Evolutionary conservation across 2,113 vertebrate species (phyloP).

Genomic region (Stegostoma tigrinum): DNA sequence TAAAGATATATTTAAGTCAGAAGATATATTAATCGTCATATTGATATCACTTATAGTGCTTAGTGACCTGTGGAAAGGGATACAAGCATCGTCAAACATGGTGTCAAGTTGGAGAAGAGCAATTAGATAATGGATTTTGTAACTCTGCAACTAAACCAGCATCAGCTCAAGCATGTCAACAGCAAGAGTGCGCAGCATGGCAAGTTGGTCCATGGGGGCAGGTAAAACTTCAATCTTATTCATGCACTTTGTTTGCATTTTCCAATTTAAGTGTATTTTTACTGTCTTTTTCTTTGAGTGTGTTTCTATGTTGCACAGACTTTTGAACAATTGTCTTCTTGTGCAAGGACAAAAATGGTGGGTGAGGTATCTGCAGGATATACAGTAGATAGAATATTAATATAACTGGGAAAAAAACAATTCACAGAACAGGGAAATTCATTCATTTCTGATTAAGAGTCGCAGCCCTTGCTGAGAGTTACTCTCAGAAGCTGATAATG

Average conservation of each 20-base stretch:
- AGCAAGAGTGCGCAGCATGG: slow-evolving; percentile 93
- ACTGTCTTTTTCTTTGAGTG: not conserved
- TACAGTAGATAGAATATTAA: not conserved
- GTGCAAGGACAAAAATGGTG: not conserved
- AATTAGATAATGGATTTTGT: slow-evolving; percentile 73
- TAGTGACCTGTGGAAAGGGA: slow-evolving; percentile 94
- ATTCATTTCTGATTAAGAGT: not conserved
- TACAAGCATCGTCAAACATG: slow-evolving; percentile 87
- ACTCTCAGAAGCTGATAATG: not conserved
- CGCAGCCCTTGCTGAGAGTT: not conserved
- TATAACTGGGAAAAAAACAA: not conserved
- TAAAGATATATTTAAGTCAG: not conserved
- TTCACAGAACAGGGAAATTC: not conserved
- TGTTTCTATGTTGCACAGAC: not conserved
- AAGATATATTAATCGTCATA: not conserved
- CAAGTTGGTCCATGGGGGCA: slow-evolving; percentile 94
- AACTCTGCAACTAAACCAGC: slow-evolving; percentile 71
- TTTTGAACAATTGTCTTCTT: not conserved
- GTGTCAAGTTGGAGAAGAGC: slow-evolving; percentile 92
- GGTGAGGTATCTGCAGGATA: not conserved
- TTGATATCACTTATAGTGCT: slow-evolving; percentile 60
- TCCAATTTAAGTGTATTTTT: not conserved
- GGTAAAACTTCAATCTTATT: slow-evolving; percentile 60
- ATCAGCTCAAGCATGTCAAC: slow-evolving; percentile 78
- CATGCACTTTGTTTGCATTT: not conserved